phyloP scores from a whole-genome alignment of 2,797 vertebrate species.

The Odontamblyopus rebecca region DNA sequence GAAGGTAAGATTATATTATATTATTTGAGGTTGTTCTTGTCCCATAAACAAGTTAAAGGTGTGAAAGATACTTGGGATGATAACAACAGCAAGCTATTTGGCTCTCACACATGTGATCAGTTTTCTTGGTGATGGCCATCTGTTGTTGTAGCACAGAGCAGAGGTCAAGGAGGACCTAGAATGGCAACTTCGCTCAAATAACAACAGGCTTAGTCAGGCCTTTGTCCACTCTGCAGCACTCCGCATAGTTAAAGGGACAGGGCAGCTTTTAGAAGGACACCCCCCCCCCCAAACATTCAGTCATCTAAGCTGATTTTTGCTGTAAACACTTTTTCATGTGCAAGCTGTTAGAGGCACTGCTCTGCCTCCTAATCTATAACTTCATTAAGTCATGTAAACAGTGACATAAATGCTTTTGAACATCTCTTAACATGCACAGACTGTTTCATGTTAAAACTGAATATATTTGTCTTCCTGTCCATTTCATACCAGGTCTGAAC shows the following conservation, averaged over 20 bases:
- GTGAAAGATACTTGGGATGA: conserved; percentile 17
- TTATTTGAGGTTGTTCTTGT: conserved; percentile 9
- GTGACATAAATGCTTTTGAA: conserved; percentile 7
- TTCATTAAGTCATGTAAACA: conserved; percentile 22
- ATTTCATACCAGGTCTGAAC: conserved; percentile 84
- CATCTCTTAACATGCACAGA: background rate
- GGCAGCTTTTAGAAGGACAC: conserved; percentile 25
- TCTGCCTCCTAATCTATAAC: conserved; percentile 3
- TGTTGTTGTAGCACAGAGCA: conserved; percentile 66
- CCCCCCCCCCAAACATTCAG: conserved; percentile 7
- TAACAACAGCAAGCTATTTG: conserved; percentile 14
- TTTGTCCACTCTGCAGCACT: conserved; percentile 59
- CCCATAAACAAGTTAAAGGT: conserved; percentile 22
- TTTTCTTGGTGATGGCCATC: conserved; percentile 62
- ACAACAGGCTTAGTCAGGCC: conserved; percentile 57
- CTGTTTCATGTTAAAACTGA: conserved; percentile 8
- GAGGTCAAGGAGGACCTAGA: conserved; percentile 68
- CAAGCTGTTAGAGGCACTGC: conserved; percentile 5
- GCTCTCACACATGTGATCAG: conserved; percentile 40
- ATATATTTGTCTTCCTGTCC: conserved; percentile 10
- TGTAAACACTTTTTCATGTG: conserved; percentile 25
- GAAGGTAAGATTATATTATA: conserved; percentile 84
- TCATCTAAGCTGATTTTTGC: conserved; percentile 5
- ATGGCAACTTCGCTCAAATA: conserved; percentile 66
- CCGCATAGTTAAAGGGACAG: conserved; percentile 60